A percentile compares a stretch with the other conserved stretches of the same genome.
Conservation (phyloP, 1,140 invertebrate genomes). For the Drosophila navojoa region DNA sequence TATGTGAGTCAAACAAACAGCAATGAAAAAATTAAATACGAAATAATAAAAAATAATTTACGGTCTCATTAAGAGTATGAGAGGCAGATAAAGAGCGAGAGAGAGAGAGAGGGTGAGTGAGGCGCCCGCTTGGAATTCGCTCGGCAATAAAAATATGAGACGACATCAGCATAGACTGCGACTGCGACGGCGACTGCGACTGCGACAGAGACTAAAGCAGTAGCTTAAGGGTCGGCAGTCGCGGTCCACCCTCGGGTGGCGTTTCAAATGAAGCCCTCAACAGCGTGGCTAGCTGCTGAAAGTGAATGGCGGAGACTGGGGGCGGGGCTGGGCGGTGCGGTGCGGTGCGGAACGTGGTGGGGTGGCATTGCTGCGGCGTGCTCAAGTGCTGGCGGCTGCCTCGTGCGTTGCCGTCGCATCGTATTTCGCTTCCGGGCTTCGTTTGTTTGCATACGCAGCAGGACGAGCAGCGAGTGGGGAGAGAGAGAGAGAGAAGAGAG, state of each 20-base stretch:
- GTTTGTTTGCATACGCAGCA: conserved; percentile 79
- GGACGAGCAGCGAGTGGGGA: conserved; percentile 28
- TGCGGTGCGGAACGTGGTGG: neutral
- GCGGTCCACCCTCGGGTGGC: conserved; percentile 31
- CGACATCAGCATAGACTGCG: conserved; percentile 9
- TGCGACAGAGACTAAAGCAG: conserved; percentile 27
- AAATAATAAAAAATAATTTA: conserved; percentile 83
- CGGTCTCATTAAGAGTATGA: conserved; percentile 70
- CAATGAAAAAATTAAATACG: conserved; percentile 81
- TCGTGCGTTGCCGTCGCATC: conserved; percentile 45
- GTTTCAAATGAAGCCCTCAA: conserved; percentile 77
- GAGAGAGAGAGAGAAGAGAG: neutral
- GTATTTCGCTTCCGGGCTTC: conserved; percentile 70
- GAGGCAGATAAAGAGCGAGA: neutral
- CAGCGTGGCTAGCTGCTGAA: conserved; percentile 44
- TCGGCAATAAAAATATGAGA: conserved; percentile 62
- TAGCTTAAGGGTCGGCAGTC: conserved; percentile 30
- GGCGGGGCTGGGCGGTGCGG: conserved; percentile 3
- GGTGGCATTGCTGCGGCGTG: conserved; percentile 58
- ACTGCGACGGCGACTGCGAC: conserved; percentile 4
- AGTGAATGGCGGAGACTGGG: neutral
- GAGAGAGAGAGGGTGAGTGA: conserved; percentile 8
- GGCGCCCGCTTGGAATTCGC: conserved; percentile 64
- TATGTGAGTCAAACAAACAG: conserved; percentile 42
- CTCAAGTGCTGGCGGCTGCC: conserved; percentile 68